Evolutionary conservation across 2,888 invertebrate genomes (phyloP).

Genomic region (Lissocephala sabroskyi): DNA sequence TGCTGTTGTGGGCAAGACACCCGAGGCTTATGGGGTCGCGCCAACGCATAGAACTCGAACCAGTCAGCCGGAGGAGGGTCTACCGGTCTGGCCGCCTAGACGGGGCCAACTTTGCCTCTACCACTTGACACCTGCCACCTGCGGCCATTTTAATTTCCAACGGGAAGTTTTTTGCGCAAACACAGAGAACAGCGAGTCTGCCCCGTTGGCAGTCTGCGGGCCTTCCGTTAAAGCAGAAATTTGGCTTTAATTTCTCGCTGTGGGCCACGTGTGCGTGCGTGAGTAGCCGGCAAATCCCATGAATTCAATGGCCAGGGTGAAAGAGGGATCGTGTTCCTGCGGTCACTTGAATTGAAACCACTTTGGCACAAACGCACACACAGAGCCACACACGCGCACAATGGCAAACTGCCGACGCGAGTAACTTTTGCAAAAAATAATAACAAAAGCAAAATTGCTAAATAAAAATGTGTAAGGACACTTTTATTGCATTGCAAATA

Average conservation of each 20-base stretch:
- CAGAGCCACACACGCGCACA: conserved; percentile 19
- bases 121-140: conserved; percentile 42
- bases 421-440: conserved; percentile 35
- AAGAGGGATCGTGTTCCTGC: no score
- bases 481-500: conserved; percentile 57
- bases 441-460: conserved; percentile 63
- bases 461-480: conserved; percentile 67
- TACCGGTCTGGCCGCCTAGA: no score
- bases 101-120: conserved; percentile 1
- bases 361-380: conserved; percentile 43
- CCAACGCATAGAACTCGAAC: no score
- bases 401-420: conserved; percentile 31
- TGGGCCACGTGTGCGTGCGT: background rate
- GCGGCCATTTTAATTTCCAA: conserved; percentile 66
- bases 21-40: no score
- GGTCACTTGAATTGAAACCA: conserved; percentile 25
- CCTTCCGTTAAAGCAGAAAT: background rate
- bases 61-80: no score
- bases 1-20: background rate
- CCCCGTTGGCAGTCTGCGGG: background rate
- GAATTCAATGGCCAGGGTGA: no score
- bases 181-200: conserved; percentile 27
- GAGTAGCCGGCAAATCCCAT: no score
- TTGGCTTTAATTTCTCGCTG: no score
- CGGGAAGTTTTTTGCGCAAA: conserved; percentile 53